Evolutionary conservation across 2,888 invertebrate species (phyloP).

Genomic region (Tinea semifulvella): DNA sequence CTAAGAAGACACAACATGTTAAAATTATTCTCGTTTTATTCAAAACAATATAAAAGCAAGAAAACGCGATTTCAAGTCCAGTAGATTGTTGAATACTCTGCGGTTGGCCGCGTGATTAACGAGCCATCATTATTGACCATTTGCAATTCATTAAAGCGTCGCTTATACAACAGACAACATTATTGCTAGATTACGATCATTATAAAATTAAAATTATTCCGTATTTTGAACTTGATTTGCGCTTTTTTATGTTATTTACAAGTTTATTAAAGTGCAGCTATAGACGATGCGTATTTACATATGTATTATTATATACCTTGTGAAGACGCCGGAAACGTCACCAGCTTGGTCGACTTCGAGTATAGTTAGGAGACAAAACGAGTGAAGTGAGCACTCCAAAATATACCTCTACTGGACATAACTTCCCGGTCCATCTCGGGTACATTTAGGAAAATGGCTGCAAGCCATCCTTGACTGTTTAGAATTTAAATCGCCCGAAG

Average conservation of each 20-base stretch:
- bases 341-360: neutral
- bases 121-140: constrained; percentile 22
- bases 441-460: too few relatives aligned
- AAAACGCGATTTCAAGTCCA: constrained; percentile 2
- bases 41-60: constrained; percentile 12
- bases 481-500: too few relatives aligned
- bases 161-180: neutral
- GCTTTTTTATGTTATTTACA: too few relatives aligned
- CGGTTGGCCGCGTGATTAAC: constrained; percentile 26
- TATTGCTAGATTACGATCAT: too few relatives aligned
- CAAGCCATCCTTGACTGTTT: too few relatives aligned
- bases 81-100: constrained; percentile 1
- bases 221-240: too few relatives aligned
- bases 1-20: constrained; percentile 28
- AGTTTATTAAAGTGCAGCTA: too few relatives aligned
- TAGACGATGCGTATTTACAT: neutral
- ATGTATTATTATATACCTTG: neutral
- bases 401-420: neutral
- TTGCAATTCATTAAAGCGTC: constrained; percentile 13
- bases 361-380: too few relatives aligned
- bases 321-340: neutral
- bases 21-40: constrained; percentile 23
- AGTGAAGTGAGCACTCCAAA: neutral
- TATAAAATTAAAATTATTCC: too few relatives aligned
- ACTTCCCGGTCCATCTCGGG: too few relatives aligned